Base-by-base conservation (phyloP, 1,140 invertebrate species). In the Drosophila bipectinata region DNA sequence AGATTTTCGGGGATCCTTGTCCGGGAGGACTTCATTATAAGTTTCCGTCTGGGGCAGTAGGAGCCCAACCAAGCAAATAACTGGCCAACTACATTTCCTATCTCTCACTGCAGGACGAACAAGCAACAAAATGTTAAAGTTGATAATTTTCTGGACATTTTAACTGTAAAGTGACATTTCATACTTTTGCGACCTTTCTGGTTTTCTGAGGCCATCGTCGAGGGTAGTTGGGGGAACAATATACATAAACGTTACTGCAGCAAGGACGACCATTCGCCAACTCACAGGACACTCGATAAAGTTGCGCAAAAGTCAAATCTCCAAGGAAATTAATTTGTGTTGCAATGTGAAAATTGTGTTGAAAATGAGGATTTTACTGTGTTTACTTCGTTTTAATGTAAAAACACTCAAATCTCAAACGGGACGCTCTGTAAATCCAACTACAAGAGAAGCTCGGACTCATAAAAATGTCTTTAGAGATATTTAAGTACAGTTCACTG, bases 251-350 rank as follows among this genome's bases (percentile, higher is more conserved):
- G 78, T 67, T 72, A 85, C 69, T 85, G 81, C 81, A 80, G 30
- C 48, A 71, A 59, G 54, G 73, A 49, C 47, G 39, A 34, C 49
- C 57, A 15, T 53, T 55, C 54, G 55, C 49, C 58, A 69, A 58
- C 67, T 73, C 69, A 62, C 55, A 69, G 72, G 81, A 72, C 77
- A 68, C 73, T 74, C 81, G 81, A 85, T 85, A 85, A 85, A 85
- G 73, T 85, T 85, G 82, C 62, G 74, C 77, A 85, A 71, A 75
- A 78, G 69, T 72, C 73, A 85, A 85, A 78, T 81, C 82, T 87
- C 82, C 63, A 81, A 81, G 82, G 82, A 85, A 85, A 85, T 85
- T 85, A 85, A 85, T 85, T 85, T 85, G 77, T 85, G 74, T 81
- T 85, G 81, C 82, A 85, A 85, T 85, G 81, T 87, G 77, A 78